Conservation (phyloP, 2,888 invertebrate genomes). For the Heliothis peltigera region DNA sequence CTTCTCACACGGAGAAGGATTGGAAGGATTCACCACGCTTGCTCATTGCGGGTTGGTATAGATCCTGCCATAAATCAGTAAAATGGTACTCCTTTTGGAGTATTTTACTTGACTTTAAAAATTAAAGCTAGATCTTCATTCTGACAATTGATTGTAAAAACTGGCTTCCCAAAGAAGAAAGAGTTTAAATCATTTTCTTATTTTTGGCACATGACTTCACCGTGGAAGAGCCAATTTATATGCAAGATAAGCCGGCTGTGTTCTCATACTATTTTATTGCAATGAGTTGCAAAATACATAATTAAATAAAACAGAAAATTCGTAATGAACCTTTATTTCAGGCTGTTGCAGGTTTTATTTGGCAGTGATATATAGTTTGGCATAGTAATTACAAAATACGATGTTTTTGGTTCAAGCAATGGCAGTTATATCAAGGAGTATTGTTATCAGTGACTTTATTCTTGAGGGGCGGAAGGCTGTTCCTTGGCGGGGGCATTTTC, state of each 20-base stretch:
- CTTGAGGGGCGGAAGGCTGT: constrained; percentile 50
- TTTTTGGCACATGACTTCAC: too few relatives aligned
- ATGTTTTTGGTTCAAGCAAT: constrained; percentile 68
- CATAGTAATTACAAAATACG: constrained; percentile 49
- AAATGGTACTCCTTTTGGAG: constrained; percentile 8
- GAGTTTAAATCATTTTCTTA: background rate
- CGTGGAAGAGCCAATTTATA: too few relatives aligned
- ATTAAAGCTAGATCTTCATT: constrained; percentile 16
- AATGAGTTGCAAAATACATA: background rate
- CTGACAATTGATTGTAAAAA: constrained; percentile 21
- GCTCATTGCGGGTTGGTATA: too few relatives aligned
- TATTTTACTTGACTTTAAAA: constrained; percentile 34
- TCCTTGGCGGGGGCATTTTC: constrained; percentile 63
- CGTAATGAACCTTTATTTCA: constrained; percentile 60
- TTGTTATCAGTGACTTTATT: constrained; percentile 33
- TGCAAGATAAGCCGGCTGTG: too few relatives aligned
- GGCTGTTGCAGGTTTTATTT: constrained; percentile 32
- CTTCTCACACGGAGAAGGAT: too few relatives aligned
- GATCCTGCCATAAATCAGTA: background rate
- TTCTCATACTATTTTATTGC: too few relatives aligned
- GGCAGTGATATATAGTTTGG: constrained; percentile 57
- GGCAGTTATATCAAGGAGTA: background rate
- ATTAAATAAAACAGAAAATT: constrained; percentile 8
- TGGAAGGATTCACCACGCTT: too few relatives aligned
- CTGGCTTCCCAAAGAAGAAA: too few relatives aligned